A percentile compares a stretch with the other conserved stretches of the same genome.
Evolutionary conservation across 2,888 invertebrate species (phyloP).

Genomic region (Unio pictorum): DNA sequence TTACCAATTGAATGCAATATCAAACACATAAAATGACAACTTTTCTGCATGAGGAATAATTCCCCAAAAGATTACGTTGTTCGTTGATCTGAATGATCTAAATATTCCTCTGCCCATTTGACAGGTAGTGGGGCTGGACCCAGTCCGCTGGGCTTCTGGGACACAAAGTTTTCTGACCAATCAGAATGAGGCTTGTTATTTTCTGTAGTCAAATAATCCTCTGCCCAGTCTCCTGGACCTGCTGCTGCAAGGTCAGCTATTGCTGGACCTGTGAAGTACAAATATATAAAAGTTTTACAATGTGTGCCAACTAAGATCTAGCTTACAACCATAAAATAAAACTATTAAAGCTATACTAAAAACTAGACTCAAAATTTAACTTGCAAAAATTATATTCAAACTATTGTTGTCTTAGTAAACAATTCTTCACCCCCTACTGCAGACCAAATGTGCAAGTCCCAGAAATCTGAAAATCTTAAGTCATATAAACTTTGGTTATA

Average conservation of each 20-base stretch:
- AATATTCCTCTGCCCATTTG: conserved; percentile 78
- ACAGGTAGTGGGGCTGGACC: conserved; percentile 37
- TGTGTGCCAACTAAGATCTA: too few relatives aligned
- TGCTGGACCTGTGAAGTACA: conserved; percentile 56
- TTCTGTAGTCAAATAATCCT: conserved; percentile 62
- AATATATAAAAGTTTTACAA: too few relatives aligned
- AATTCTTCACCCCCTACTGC: too few relatives aligned
- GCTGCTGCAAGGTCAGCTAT: conserved; percentile 67
- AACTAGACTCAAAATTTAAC: too few relatives aligned
- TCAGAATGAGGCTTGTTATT: conserved; percentile 35
- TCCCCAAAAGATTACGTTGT: conserved; percentile 28
- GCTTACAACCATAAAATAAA: too few relatives aligned
- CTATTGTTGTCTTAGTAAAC: too few relatives aligned
- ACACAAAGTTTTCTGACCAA: conserved; percentile 60
- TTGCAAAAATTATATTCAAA: too few relatives aligned
- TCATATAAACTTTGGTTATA: too few relatives aligned
- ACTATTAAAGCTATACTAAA: too few relatives aligned
- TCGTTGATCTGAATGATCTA: conserved; percentile 56
- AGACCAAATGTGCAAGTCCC: too few relatives aligned
- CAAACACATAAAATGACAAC: not conserved
- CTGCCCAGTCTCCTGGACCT: conserved; percentile 64
- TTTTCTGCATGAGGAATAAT: not conserved
- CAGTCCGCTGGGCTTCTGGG: conserved; percentile 18
- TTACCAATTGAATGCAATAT: not conserved
- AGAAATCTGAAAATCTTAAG: too few relatives aligned